A percentile compares a stretch with the other conserved stretches of the same genome.
phyloP scores from a whole-genome alignment of 2,888 invertebrate species.

The Nomada fucata region DNA sequence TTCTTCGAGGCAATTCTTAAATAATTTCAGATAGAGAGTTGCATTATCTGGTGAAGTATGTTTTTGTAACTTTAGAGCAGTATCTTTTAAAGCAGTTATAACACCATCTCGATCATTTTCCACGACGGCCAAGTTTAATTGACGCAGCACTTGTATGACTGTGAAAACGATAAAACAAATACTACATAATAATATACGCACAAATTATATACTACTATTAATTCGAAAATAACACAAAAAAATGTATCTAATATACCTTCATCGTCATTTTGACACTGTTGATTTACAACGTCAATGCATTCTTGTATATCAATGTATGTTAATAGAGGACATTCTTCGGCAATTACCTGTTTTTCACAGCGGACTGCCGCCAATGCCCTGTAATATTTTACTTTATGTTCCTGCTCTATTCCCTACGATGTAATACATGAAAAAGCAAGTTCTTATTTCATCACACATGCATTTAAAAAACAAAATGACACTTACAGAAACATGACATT shows the following conservation, averaged over 20 bases:
- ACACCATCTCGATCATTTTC: constrained; percentile 85
- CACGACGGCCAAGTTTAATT: constrained; percentile 87
- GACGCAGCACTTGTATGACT: constrained; percentile 85
- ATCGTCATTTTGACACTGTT: constrained; percentile 86
- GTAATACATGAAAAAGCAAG: background rate
- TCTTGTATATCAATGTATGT: constrained; percentile 89
- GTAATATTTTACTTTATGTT: constrained; percentile 86
- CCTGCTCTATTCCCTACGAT: constrained; percentile 85
- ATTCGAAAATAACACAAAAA: background rate
- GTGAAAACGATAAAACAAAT: constrained; percentile 27
- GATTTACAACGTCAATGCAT: constrained; percentile 88
- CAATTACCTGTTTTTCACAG: constrained; percentile 85
- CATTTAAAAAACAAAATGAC: background rate
- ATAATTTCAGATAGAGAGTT: constrained; percentile 85
- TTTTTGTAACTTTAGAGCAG: constrained; percentile 84
- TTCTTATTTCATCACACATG: background rate
- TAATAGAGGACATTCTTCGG: constrained; percentile 86
- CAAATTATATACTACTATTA: background rate
- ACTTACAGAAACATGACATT: constrained; percentile 83
- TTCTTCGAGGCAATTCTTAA: constrained; percentile 85
- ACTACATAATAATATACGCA: constrained; percentile 4
- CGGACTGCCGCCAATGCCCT: constrained; percentile 84
- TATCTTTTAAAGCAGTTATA: constrained; percentile 85
- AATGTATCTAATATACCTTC: constrained; percentile 80
- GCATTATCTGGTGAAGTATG: constrained; percentile 85